Conservation (phyloP, 2,888 invertebrate genomes). For the Microplitis deprimator region DNA sequence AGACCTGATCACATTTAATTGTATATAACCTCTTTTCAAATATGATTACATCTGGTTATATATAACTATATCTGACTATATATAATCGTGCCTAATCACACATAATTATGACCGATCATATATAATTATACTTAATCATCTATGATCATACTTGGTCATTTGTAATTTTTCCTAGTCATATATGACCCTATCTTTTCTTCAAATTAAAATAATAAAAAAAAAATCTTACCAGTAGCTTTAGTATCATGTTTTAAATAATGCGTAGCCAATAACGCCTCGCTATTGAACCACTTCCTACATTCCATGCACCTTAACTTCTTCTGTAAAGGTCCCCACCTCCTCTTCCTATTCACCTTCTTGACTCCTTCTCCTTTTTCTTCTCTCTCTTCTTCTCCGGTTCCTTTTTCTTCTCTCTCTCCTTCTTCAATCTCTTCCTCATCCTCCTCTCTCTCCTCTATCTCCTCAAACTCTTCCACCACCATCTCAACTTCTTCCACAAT, state of each 20-base stretch:
- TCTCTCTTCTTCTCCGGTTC: constrained; percentile 4
- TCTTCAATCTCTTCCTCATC: background rate
- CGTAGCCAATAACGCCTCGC: constrained; percentile 56
- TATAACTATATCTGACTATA: too few relatives aligned
- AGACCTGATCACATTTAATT: too few relatives aligned
- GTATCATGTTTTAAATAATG: constrained; percentile 66
- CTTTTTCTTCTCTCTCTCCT: constrained; percentile 28
- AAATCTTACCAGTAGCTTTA: constrained; percentile 63
- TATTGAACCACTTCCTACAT: constrained; percentile 65
- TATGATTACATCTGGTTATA: too few relatives aligned
- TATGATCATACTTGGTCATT: too few relatives aligned
- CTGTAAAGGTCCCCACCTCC: constrained; percentile 18
- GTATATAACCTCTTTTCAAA: too few relatives aligned
- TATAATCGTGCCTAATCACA: too few relatives aligned
- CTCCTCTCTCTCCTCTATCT: constrained; percentile 15
- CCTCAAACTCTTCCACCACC: constrained; percentile 7
- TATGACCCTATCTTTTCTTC: background rate
- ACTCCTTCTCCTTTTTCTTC: constrained; percentile 15
- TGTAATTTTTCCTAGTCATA: too few relatives aligned
- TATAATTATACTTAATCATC: too few relatives aligned
- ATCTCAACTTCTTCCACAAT: constrained; percentile 8
- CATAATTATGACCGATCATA: too few relatives aligned
- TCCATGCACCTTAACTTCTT: constrained; percentile 61
- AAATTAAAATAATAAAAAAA: constrained; percentile 1
- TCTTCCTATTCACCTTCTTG: constrained; percentile 19